Percentiles rank a stretch among this genome's conserved stretches.
phyloP scores from a whole-genome alignment of 2,797 vertebrate genomes.

The Myotis daubentonii region DNA sequence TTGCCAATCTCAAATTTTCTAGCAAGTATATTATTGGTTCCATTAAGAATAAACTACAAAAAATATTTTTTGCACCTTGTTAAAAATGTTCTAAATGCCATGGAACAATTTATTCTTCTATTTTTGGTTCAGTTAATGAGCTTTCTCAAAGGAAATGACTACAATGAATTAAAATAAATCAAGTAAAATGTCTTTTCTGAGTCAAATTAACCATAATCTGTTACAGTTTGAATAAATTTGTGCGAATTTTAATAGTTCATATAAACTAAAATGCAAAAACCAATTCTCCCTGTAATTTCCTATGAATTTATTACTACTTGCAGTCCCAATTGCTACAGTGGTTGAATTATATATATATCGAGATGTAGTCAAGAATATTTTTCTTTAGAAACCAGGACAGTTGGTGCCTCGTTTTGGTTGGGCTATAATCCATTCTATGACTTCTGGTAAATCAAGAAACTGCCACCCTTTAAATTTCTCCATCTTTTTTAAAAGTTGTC shows the following conservation, averaged over 20 bases:
- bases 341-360: neutral
- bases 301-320: neutral
- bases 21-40: constrained; percentile 48
- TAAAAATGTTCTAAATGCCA: constrained; percentile 64
- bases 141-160: constrained; percentile 60
- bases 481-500: neutral
- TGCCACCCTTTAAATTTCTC: neutral
- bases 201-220: constrained; percentile 55
- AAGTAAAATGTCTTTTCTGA: constrained; percentile 56
- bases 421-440: neutral
- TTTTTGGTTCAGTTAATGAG: constrained; percentile 65
- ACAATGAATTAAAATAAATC: constrained; percentile 48
- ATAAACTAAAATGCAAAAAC: constrained; percentile 14
- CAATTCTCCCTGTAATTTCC: neutral
- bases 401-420: neutral
- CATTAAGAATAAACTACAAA: constrained; percentile 41
- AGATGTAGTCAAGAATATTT: neutral
- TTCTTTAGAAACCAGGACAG: neutral
- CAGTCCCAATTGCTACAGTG: neutral
- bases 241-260: constrained; percentile 24
- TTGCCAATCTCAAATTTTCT: constrained; percentile 19
- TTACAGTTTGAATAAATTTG: constrained; percentile 17
- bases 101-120: constrained; percentile 62
- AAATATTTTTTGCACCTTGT: neutral
- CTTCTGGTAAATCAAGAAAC: neutral